Conservation (phyloP, 2,113 vertebrate species). For the Pedionomus torquatus region DNA sequence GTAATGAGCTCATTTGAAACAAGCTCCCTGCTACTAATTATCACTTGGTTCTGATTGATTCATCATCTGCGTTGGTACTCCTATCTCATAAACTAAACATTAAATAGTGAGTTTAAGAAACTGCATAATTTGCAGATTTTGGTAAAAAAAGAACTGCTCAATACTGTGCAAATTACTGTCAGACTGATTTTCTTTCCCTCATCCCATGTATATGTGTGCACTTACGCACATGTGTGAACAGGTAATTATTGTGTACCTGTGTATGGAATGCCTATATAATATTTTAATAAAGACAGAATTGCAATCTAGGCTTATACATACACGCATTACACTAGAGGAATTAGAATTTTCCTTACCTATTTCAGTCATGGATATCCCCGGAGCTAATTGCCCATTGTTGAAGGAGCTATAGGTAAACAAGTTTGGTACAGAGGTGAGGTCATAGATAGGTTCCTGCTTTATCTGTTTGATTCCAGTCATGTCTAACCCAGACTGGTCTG, state of each 20-base stretch:
- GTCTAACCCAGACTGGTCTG: constrained; percentile 97
- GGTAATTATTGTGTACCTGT: neutral
- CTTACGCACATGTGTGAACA: neutral
- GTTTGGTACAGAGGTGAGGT: constrained; percentile 97
- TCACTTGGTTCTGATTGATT: constrained; percentile 49
- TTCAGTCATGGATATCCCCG: constrained; percentile 90
- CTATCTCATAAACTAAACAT: constrained; percentile 46
- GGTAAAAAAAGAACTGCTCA: neutral
- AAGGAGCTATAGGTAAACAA: constrained; percentile 97
- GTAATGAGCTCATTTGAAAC: constrained; percentile 54
- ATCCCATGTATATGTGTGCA: neutral
- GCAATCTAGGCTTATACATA: neutral
- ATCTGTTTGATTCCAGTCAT: constrained; percentile 99
- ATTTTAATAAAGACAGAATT: neutral
- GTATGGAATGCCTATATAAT: neutral
- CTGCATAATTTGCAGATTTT: neutral
- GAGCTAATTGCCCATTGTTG: constrained; percentile 91
- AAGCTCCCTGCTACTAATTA: constrained; percentile 46
- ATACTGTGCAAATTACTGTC: neutral
- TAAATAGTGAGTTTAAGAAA: constrained; percentile 8
- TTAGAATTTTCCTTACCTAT: constrained; percentile 83
- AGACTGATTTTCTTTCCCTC: neutral
- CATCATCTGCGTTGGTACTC: constrained; percentile 19
- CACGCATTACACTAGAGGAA: neutral
- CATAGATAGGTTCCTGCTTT: constrained; percentile 98